These are phyloP conservation scores for Eurois occulta DNA, from an alignment of 2,888 invertebrate species.

Conservation along the genomic window DNA sequence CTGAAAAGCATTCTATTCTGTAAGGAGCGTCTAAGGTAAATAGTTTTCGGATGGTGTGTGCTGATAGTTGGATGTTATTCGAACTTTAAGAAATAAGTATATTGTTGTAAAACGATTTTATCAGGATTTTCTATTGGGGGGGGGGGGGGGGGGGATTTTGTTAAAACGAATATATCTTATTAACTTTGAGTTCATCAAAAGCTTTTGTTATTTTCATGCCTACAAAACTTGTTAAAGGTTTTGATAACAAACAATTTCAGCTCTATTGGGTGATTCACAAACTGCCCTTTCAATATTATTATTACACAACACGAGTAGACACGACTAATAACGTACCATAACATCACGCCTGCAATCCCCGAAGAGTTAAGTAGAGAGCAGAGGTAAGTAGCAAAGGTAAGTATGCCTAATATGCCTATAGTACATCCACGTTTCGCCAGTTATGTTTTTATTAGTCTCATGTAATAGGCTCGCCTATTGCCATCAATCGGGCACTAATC, in stretches of 20 bases:
- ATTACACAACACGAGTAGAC: neutral
- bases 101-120: neutral
- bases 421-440: too few relatives aligned
- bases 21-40: constrained; percentile 33
- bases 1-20: constrained; percentile 39
- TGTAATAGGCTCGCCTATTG: too few relatives aligned
- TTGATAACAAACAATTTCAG: neutral
- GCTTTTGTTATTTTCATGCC: neutral
- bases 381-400: too few relatives aligned
- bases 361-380: too few relatives aligned
- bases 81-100: neutral
- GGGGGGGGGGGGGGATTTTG: too few relatives aligned
- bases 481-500: too few relatives aligned
- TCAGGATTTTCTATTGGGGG: neutral
- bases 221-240: neutral
- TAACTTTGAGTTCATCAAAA: neutral
- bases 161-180: too few relatives aligned
- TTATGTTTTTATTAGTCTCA: too few relatives aligned
- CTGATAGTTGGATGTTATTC: neutral
- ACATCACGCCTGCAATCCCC: too few relatives aligned
- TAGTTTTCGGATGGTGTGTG: constrained; percentile 30
- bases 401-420: too few relatives aligned
- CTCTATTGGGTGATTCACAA: neutral
- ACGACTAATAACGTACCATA: neutral
- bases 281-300: neutral